These are phyloP conservation scores for Manis javanica DNA, from an alignment of 2,797 vertebrate species.

Conservation along the genomic window DNA sequence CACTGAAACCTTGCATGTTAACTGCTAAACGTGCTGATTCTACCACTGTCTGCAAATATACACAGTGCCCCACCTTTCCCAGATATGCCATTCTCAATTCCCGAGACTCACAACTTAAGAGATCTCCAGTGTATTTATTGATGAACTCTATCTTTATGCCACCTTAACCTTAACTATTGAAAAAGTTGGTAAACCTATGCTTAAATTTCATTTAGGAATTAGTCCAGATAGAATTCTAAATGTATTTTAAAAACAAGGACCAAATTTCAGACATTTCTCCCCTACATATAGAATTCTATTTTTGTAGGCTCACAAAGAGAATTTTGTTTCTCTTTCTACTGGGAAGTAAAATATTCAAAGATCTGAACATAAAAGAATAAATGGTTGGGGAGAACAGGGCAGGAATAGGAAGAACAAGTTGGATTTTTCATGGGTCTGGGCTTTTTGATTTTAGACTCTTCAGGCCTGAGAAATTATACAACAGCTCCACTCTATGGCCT, in stretches of 20 bases:
- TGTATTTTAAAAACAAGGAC: slow-evolving; percentile 56
- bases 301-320: slow-evolving; percentile 35
- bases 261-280: background rate
- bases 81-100: background rate
- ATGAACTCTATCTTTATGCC: background rate
- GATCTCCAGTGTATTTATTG: background rate
- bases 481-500: slow-evolving; percentile 69
- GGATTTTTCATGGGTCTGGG: background rate
- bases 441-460: background rate
- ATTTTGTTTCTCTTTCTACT: slow-evolving; percentile 60
- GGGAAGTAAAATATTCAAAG: slow-evolving; percentile 71
- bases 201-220: background rate
- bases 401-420: slow-evolving; percentile 36
- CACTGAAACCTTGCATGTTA: background rate
- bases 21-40: background rate
- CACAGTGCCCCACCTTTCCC: background rate
- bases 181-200: background rate
- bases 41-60: background rate
- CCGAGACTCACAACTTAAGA: background rate
- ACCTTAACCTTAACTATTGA: background rate
- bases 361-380: slow-evolving; percentile 67
- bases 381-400: background rate
- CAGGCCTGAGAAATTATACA: slow-evolving; percentile 56
- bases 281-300: slow-evolving; percentile 33
- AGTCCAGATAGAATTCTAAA: background rate